Base-by-base conservation (phyloP, 1,140 invertebrate genomes). In the Drosophila micromelanica region DNA sequence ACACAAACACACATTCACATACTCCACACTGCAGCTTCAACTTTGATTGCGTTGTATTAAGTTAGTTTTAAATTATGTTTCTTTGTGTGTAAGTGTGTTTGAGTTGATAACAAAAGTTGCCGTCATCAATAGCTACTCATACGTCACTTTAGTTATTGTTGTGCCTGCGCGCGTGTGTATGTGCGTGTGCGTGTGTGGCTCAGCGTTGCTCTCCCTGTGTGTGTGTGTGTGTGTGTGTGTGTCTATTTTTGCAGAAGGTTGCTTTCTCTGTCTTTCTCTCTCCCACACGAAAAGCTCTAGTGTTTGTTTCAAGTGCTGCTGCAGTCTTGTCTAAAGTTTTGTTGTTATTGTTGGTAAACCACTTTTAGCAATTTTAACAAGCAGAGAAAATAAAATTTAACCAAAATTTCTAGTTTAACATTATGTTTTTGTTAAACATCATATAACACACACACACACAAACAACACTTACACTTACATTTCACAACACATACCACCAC, bases 1-100 rank as follows among this genome's bases (percentile, higher is more conserved):
- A 35, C 9, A 27, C 42, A 62, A 38, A 74, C 40, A 37, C 40
- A 59, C 5, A 52, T 23, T 49, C 46, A 8, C 40, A 35, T 38
- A 55, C 37, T 56, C 12, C 61, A 45, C 20, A 62, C 45, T 69
- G 68, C 52, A 57, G 68, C 68, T 71, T 55, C 45, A 38, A 56
- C 43, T 56, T 63, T 23, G 40, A 43, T 43, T 57, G 56, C 70
- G 57, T 45, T 64, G 59, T 55, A 63, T 77, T 85, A 85, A 85
- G 81, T 86, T 85, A 86, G 81, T 67, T 72, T 76, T 73, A 46
- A 84, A 80, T 60, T 62, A 56, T 80, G 72, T 73, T 80, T 74
- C 48, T 55, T 54, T 49, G 63, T 30, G 27, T 64, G 40, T 45
- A 55, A 56, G 74, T 56, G 61, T 40, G 60, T 65, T 57, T 60